These are phyloP conservation scores for Puntigrus tetrazona DNA, from an alignment of 2,113 vertebrate genomes.

Conservation along the genomic window DNA sequence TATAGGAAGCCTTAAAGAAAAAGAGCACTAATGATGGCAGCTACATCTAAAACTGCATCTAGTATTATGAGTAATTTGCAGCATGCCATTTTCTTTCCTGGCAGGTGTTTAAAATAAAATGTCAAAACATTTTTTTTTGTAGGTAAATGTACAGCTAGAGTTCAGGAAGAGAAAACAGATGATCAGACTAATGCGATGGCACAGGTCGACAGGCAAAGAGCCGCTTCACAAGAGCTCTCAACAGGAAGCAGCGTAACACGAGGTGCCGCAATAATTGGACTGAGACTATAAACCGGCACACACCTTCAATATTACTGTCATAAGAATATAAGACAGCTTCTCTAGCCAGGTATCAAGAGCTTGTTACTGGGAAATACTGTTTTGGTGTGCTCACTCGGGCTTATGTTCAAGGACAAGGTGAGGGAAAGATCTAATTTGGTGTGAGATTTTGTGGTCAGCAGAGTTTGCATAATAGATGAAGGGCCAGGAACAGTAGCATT, in stretches of 20 bases:
- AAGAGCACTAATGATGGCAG: not conserved
- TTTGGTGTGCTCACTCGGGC: not conserved
- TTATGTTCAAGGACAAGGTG: not conserved
- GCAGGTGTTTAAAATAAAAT: conserved; percentile 2
- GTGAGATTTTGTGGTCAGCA: conserved; percentile 16
- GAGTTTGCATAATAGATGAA: conserved; percentile 1
- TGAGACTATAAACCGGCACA: not conserved
- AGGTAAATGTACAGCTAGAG: not conserved
- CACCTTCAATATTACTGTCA: not conserved
- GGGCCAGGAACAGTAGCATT: not conserved
- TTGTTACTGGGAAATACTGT: not conserved
- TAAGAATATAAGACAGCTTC: not conserved
- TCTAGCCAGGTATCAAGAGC: not conserved
- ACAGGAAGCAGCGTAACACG: not conserved
- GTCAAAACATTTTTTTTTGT: not conserved
- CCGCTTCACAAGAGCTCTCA: not conserved
- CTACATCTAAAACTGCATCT: not conserved
- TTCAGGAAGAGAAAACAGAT: conserved; percentile 9
- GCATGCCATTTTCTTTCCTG: not conserved
- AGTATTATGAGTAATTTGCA: not conserved
- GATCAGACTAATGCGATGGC: not conserved
- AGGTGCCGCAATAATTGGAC: not conserved
- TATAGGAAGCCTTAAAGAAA: not conserved
- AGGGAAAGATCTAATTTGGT: not conserved
- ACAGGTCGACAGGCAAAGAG: not conserved